Evolutionary conservation across 2,888 invertebrate species (phyloP).

Genomic region (Sclerodermus sp.): DNA sequence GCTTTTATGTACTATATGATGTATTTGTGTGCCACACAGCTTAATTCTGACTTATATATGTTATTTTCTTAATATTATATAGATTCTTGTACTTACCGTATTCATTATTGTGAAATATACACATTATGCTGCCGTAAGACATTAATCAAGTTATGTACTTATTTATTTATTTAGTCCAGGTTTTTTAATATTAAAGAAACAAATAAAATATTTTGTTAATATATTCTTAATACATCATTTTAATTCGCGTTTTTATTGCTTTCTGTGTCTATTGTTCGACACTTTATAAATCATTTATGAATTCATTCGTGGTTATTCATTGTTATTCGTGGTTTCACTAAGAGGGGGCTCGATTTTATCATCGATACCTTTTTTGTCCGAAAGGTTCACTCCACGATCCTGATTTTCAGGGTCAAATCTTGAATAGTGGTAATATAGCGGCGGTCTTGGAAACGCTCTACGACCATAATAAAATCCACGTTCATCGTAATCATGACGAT

Average conservation of each 20-base stretch:
- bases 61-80: slow-evolving; percentile 4
- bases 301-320: slow-evolving; percentile 9
- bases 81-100: slow-evolving; percentile 2
- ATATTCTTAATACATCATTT: neutral
- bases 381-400: slow-evolving; percentile 3
- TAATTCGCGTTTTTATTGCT: too few species aligned
- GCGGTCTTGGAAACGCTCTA: slow-evolving; percentile 21
- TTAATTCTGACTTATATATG: neutral
- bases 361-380: slow-evolving; percentile 24
- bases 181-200: too few species aligned
- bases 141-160: neutral
- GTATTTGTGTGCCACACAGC: neutral
- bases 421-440: slow-evolving; percentile 21
- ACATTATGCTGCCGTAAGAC: neutral
- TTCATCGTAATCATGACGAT: slow-evolving; percentile 20
- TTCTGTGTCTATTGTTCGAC: too few species aligned
- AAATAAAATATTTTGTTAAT: neutral
- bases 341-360: slow-evolving; percentile 41
- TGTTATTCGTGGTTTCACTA: slow-evolving; percentile 25
- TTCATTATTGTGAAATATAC: slow-evolving; percentile 6
- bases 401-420: slow-evolving; percentile 10
- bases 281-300: too few species aligned
- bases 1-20: too few species aligned
- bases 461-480: slow-evolving; percentile 22
- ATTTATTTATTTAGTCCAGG: neutral